Evolutionary conservation across 2,113 vertebrate species (phyloP), one percentile per base, ranked within the genome.

Genomic region (Pituophis catenifer): DNA sequence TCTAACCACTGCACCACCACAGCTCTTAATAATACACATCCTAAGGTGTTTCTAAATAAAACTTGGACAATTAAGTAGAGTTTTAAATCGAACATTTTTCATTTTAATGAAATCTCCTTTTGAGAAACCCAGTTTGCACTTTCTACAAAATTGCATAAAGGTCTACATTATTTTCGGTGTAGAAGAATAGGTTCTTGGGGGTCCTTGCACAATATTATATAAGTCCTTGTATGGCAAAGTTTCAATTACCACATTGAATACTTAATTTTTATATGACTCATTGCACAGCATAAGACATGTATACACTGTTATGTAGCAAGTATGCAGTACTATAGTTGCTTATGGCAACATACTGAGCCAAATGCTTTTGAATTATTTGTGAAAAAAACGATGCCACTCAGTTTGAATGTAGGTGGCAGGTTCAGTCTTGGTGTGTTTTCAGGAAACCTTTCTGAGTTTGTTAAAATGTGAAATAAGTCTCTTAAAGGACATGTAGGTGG

Each of bases 351-450:
- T 93, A 90, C 0, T 10, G 92, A 95, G 94, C 92, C 96, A 93
- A 70, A 94, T 95, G 95, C 94, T 96, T 96, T 75, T 90, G 91
- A 97, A 94, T 94, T 97, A 93, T 94, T 97, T 97, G 93, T 91
- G 92, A 93, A 94, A 75, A 89, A 89, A 3, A 65, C 10, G 48
- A 91, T 91, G 95, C 94, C 94, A 90, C 93, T 92, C 93, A 75
- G 11, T 93, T 19, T 81, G 86, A 95, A 38, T 95, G 70, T 92
- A 93, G 70, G 95, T 93, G 93, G 92, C 62, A 92, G 93, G 93
- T 88, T 94, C 92, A 95, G 54, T 94, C 95, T 92, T 93, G 52
- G 88, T 91, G 21, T 55, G 89, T 93, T 94, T 91, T 54, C 89
- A 85, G 94, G 94, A 93, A 95, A 95, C 92, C 57, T 95, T 93